A percentile compares a stretch with the other conserved stretches of the same genome.
Evolutionary conservation across 2,888 invertebrate species (phyloP).

Genomic region (Drosophila mayaguana): DNA sequence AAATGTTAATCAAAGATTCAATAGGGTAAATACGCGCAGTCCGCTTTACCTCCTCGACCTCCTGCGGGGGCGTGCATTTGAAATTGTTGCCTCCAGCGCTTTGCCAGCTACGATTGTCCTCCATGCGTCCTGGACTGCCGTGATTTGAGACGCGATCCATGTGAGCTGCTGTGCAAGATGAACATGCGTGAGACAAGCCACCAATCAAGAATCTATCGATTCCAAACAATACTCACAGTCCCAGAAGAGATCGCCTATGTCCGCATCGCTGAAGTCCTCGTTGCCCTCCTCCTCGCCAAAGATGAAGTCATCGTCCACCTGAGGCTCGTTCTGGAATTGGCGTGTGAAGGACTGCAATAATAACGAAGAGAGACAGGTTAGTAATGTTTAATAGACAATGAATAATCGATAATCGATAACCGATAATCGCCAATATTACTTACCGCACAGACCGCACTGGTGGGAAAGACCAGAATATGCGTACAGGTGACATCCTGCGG

Average conservation of each 20-base stretch:
- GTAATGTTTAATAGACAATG: neutral
- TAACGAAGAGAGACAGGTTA: neutral
- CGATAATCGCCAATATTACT: constrained; percentile 28
- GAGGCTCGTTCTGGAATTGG: constrained; percentile 83
- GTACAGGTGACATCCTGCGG: constrained; percentile 98
- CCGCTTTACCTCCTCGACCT: constrained; percentile 83
- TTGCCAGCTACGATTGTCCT: constrained; percentile 85
- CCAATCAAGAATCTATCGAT: too few species aligned
- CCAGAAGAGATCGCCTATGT: constrained; percentile 91
- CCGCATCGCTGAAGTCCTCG: constrained; percentile 82
- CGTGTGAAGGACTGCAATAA: constrained; percentile 78
- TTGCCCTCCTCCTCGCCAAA: constrained; percentile 86
- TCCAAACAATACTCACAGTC: constrained; percentile 81
- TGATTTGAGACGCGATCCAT: constrained; percentile 86
- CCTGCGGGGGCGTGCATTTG: constrained; percentile 83
- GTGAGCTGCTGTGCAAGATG: constrained; percentile 84
- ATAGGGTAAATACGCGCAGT: neutral
- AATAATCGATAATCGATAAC: neutral
- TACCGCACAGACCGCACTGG: constrained; percentile 96
- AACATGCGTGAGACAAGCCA: constrained; percentile 4
- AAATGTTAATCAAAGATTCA: neutral
- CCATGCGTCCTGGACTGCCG: constrained; percentile 86
- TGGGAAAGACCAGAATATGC: constrained; percentile 99
- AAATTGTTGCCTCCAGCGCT: constrained; percentile 86
- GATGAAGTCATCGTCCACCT: constrained; percentile 88